Conservation (phyloP, 2,888 invertebrate species). For the Trichopoda pennipes region DNA sequence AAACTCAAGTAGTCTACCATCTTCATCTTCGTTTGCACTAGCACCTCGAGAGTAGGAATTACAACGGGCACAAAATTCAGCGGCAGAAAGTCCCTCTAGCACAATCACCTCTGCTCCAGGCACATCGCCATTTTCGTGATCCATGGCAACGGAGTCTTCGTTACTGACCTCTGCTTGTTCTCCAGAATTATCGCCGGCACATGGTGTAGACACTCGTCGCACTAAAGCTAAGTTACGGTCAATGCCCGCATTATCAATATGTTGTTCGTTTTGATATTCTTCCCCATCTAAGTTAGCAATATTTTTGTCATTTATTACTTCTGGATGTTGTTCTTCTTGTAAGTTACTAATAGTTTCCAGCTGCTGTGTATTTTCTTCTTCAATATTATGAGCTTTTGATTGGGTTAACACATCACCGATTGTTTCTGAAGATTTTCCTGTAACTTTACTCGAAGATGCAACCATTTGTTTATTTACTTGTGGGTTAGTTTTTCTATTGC, state of each 20-base stretch:
- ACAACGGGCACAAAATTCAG: constrained; percentile 14
- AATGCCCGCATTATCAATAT: constrained; percentile 65
- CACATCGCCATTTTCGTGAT: constrained; percentile 32
- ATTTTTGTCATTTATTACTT: background rate
- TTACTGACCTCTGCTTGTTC: constrained; percentile 10
- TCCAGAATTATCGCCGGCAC: constrained; percentile 13
- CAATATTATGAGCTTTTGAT: background rate
- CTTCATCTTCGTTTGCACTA: constrained; percentile 53
- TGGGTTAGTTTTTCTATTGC: constrained; percentile 7
- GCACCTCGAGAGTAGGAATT: constrained; percentile 30
- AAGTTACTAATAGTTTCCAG: background rate
- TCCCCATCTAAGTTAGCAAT: constrained; percentile 7
- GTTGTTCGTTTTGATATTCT: constrained; percentile 61
- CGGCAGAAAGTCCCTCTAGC: background rate
- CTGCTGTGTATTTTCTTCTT: background rate
- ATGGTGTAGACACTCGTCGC: constrained; percentile 48
- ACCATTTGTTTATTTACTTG: background rate
- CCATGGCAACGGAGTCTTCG: constrained; percentile 37
- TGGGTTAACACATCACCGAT: background rate
- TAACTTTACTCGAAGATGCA: constrained; percentile 28
- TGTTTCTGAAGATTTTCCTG: background rate
- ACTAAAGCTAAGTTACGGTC: constrained; percentile 60
- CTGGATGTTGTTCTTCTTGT: background rate
- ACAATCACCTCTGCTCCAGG: constrained; percentile 8
- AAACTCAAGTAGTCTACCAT: constrained; percentile 5